phyloP scores from a whole-genome alignment of 2,797 vertebrate genomes.

The Sorex maritimensis region DNA sequence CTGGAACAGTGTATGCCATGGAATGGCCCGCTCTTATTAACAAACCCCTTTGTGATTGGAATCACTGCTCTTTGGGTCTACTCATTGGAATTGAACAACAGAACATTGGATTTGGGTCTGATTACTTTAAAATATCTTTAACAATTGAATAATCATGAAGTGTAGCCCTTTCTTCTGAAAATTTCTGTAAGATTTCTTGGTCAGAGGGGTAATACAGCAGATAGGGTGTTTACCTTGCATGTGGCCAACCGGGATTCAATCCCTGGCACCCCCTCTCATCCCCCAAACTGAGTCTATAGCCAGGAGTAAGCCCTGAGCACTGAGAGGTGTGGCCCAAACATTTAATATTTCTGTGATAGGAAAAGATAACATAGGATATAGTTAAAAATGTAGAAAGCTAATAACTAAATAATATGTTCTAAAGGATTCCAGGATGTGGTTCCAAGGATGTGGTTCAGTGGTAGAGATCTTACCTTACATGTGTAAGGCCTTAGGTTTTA shows the following conservation, averaged over 20 bases:
- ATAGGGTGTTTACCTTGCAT: no score
- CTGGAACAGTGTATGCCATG: neutral
- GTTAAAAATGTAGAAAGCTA: neutral
- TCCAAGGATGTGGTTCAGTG: no score
- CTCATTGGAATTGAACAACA: slow-evolving; percentile 13
- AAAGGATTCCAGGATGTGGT: neutral
- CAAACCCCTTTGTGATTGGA: neutral
- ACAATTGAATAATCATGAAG: neutral
- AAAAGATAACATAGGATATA: neutral
- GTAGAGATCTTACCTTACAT: no score
- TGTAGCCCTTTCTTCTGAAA: slow-evolving; percentile 9
- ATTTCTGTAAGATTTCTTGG: neutral
- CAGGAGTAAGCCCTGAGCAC: no score
- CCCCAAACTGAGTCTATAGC: no score
- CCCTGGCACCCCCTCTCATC: no score
- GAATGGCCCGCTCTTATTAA: neutral
- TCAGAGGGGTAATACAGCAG: no score
- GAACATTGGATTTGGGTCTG: slow-evolving; percentile 8
- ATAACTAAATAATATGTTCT: slow-evolving; percentile 7
- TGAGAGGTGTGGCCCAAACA: no score
- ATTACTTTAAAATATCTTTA: neutral
- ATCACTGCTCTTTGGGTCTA: neutral
- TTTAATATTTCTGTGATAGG: slow-evolving; percentile 18
- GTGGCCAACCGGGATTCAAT: no score
- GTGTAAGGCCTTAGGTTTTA: no score